These are phyloP conservation scores for Mesocricetus auratus DNA, from an alignment of 2,113 vertebrate species.

Conservation along the genomic window DNA sequence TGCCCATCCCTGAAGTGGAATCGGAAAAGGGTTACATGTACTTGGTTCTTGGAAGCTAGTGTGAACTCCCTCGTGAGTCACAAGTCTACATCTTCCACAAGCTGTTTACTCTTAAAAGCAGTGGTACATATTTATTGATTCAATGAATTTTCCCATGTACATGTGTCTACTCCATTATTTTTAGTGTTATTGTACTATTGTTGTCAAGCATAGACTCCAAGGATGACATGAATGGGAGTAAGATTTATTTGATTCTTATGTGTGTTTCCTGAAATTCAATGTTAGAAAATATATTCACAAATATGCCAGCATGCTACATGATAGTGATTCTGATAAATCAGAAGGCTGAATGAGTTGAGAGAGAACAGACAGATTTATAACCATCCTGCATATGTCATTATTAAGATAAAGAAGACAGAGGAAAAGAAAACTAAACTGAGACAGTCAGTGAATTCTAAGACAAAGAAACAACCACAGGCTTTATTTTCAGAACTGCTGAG, in stretches of 20 bases:
- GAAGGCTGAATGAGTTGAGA: slow-evolving; percentile 32
- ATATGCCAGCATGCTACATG: neutral
- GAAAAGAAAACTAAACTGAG: slow-evolving; percentile 32
- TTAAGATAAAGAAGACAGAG: neutral
- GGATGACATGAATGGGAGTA: neutral
- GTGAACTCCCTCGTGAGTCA: neutral
- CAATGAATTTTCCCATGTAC: neutral
- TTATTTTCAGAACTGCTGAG: slow-evolving; percentile 24
- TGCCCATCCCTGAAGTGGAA: neutral
- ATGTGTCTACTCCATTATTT: neutral
- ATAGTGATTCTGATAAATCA: slow-evolving; percentile 29
- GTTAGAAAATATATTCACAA: slow-evolving; percentile 40
- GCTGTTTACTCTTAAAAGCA: neutral
- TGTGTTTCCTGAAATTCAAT: slow-evolving; percentile 13
- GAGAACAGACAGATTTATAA: neutral
- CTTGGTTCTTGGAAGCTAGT: neutral
- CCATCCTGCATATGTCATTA: neutral
- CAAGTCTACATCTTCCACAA: neutral
- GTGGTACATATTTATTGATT: neutral
- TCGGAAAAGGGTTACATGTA: neutral
- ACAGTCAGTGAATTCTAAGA: slow-evolving; percentile 22
- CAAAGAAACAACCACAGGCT: neutral
- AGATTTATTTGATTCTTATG: neutral
- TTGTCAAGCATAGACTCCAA: neutral
- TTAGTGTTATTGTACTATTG: neutral